A percentile compares a stretch with the other conserved stretches of the same genome.
phyloP scores from a whole-genome alignment of 2,888 invertebrate genomes.

The Nomada lathburiana region DNA sequence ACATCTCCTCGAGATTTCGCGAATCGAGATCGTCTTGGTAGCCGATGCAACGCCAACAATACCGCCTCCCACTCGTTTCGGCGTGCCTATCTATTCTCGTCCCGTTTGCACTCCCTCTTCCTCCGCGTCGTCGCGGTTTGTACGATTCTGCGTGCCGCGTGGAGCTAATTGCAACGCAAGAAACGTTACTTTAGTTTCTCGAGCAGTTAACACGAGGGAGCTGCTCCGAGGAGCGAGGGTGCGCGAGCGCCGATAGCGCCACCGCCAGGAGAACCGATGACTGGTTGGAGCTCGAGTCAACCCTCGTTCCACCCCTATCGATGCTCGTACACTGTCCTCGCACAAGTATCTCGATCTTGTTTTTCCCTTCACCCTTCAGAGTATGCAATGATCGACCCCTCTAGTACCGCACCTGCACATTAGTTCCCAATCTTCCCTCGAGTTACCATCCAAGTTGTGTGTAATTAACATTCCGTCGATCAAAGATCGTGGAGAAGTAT shows the following conservation, averaged over 20 bases:
- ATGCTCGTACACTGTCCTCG: not conserved
- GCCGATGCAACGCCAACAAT: conserved; percentile 61
- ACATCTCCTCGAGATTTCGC: conserved; percentile 54
- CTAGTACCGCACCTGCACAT: too few species aligned
- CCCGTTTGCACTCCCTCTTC: not conserved
- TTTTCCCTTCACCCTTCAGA: too few species aligned
- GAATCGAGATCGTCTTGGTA: conserved; percentile 62
- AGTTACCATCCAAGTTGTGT: too few species aligned
- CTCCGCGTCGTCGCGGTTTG: conserved; percentile 46
- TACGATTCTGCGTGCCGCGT: conserved; percentile 70
- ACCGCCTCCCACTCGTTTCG: conserved; percentile 29
- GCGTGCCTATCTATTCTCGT: conserved; percentile 6
- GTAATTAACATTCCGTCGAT: too few species aligned
- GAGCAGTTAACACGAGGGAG: conserved; percentile 78
- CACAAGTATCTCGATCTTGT: not conserved
- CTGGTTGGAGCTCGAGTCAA: conserved; percentile 68
- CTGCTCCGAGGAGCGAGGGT: conserved; percentile 47
- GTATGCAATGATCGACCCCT: too few species aligned
- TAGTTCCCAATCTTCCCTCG: too few species aligned
- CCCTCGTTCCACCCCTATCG: conserved; percentile 4
- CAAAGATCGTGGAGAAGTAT: too few species aligned
- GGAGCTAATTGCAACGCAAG: conserved; percentile 76
- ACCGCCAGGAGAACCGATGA: conserved; percentile 69
- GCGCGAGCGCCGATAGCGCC: conserved; percentile 57
- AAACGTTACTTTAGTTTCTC: conserved; percentile 81